Evolutionary conservation across 2,113 vertebrate genomes (phyloP).

Genomic region (Perca fluviatilis): DNA sequence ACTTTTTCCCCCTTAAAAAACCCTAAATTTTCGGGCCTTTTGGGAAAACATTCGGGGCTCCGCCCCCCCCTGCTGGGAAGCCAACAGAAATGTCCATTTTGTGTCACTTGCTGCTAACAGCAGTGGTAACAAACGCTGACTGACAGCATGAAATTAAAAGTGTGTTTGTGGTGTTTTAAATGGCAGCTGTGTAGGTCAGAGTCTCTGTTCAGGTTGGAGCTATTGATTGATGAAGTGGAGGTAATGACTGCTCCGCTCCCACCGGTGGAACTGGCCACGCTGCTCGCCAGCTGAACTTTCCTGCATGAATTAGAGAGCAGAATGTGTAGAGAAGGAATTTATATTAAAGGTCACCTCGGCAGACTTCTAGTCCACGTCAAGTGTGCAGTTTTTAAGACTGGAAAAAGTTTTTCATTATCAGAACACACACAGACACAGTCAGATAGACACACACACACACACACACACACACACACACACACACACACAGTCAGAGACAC

Average conservation of each 20-base stretch:
- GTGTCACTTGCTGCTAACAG: neutral
- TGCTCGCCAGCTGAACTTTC: slow-evolving; percentile 15
- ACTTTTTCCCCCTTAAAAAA: too few relatives aligned
- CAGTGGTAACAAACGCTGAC: neutral
- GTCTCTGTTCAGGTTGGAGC: slow-evolving; percentile 11
- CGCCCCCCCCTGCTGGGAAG: too few relatives aligned
- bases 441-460: too few relatives aligned
- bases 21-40: too few relatives aligned
- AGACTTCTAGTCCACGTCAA: slow-evolving; percentile 21
- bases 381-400: slow-evolving; percentile 26
- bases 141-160: slow-evolving; percentile 15
- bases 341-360: slow-evolving; percentile 56
- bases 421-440: neutral
- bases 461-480: neutral
- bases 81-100: too few relatives aligned
- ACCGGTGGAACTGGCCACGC: slow-evolving; percentile 21
- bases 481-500: too few relatives aligned
- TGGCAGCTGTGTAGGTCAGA: slow-evolving; percentile 5
- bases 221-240: slow-evolving; percentile 46
- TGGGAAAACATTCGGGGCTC: too few relatives aligned
- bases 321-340: slow-evolving; percentile 24
- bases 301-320: slow-evolving; percentile 35
- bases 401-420: slow-evolving; percentile 53
- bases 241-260: slow-evolving; percentile 31
- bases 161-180: neutral